Percentiles rank a stretch among this genome's conserved stretches.
These are phyloP conservation scores for Drosophila pectinifera DNA, from an alignment of 1,140 invertebrate genomes.

Conservation along the genomic window DNA sequence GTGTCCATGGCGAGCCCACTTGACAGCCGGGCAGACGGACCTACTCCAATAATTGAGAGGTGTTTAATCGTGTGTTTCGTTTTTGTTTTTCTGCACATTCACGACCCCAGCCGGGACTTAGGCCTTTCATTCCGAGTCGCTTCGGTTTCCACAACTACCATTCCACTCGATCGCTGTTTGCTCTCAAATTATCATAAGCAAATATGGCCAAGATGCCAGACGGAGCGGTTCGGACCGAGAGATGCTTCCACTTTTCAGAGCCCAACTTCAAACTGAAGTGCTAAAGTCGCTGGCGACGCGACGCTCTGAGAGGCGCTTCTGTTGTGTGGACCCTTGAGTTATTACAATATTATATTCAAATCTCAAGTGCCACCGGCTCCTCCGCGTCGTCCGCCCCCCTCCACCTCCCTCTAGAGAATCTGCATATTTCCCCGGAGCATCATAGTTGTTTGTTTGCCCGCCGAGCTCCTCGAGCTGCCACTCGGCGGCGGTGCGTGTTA, in stretches of 20 bases:
- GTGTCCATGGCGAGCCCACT: slow-evolving; percentile 65
- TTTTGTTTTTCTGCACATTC: slow-evolving; percentile 78
- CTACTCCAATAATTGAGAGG: slow-evolving; percentile 81
- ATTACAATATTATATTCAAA: slow-evolving; percentile 81
- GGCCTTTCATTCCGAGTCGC: slow-evolving; percentile 32
- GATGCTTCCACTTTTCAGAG: slow-evolving; percentile 64
- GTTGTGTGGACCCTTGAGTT: slow-evolving; percentile 80
- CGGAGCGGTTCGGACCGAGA: slow-evolving; percentile 19
- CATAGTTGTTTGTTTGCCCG: slow-evolving; percentile 69
- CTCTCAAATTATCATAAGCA: slow-evolving; percentile 84
- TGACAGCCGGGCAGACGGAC: slow-evolving; percentile 49
- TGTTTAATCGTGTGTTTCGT: slow-evolving; percentile 84
- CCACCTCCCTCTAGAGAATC: slow-evolving; percentile 52
- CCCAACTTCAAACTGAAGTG: slow-evolving; percentile 66
- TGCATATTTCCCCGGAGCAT: slow-evolving; percentile 65
- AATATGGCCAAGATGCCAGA: slow-evolving; percentile 61
- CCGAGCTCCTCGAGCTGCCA: slow-evolving; percentile 68
- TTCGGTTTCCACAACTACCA: slow-evolving; percentile 36
- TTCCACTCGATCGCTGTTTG: slow-evolving; percentile 72
- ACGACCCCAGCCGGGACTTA: slow-evolving; percentile 60
- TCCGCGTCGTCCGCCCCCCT: slow-evolving; percentile 9
- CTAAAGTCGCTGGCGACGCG: slow-evolving; percentile 81
- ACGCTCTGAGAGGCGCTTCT: slow-evolving; percentile 82
- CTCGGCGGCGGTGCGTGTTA: slow-evolving; percentile 59
- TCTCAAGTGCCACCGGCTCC: slow-evolving; percentile 77